Percentiles rank a stretch among this genome's conserved stretches.
Evolutionary conservation across 1,140 invertebrate species (phyloP).

Genomic region (Drosophila nebulosa): DNA sequence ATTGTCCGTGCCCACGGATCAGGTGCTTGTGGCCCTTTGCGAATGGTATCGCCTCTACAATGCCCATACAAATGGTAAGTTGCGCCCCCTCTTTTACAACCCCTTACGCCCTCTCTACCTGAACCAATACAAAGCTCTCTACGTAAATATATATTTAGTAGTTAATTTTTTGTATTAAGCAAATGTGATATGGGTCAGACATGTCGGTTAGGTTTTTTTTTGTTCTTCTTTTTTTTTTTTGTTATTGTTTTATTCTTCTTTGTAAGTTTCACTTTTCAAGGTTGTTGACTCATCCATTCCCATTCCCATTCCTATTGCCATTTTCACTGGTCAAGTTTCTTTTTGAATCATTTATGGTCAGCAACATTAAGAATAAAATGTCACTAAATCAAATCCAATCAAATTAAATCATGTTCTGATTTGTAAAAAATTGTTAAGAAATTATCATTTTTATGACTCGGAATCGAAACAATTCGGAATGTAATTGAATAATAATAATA

Average conservation of each 20-base stretch:
- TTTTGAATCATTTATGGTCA: slow-evolving; percentile 28
- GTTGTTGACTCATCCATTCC: slow-evolving; percentile 59
- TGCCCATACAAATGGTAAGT: slow-evolving; percentile 45
- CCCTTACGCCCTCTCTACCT: too few relatives aligned
- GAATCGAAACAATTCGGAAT: too few relatives aligned
- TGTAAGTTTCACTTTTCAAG: slow-evolving; percentile 64
- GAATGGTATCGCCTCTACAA: slow-evolving; percentile 62
- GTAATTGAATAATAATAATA: too few relatives aligned
- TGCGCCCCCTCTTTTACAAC: not conserved
- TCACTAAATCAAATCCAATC: too few relatives aligned
- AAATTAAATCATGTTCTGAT: too few relatives aligned
- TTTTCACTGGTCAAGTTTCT: slow-evolving; percentile 12
- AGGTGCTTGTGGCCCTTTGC: slow-evolving; percentile 72
- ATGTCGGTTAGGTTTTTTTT: slow-evolving; percentile 44
- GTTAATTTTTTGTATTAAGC: not conserved
- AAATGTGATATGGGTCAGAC: slow-evolving; percentile 53
- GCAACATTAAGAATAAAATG: slow-evolving; percentile 17
- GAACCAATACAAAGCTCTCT: not conserved
- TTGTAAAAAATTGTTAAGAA: too few relatives aligned
- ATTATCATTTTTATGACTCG: too few relatives aligned
- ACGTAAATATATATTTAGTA: not conserved
- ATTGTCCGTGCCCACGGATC: slow-evolving; percentile 52
- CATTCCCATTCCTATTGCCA: not conserved
- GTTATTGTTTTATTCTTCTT: not conserved
- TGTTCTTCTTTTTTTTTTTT: slow-evolving; percentile 34